A percentile compares a stretch with the other conserved stretches of the same genome.
These are phyloP conservation scores for Tenthredo distinguenda DNA, from an alignment of 2,888 invertebrate species.

Conservation along the genomic window DNA sequence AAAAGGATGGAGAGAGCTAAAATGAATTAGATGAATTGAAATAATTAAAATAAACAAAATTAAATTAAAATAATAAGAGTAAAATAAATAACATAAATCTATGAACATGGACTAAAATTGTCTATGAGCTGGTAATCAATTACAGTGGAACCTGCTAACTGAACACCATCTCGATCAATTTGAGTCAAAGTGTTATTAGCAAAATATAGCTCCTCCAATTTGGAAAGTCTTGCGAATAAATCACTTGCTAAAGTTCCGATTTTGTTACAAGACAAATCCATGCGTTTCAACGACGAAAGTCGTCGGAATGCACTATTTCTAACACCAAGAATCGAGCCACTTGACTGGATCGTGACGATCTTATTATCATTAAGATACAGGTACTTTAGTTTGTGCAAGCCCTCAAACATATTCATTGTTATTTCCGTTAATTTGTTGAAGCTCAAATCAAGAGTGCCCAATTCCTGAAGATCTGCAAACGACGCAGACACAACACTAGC, in stretches of 20 bases:
- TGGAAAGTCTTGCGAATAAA: neutral
- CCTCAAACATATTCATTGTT: constrained; percentile 67
- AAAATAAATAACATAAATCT: no score
- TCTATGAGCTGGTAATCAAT: neutral
- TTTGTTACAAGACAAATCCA: neutral
- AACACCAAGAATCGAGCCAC: neutral
- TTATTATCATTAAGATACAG: constrained; percentile 58
- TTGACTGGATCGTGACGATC: neutral
- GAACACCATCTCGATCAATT: neutral
- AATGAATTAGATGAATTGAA: no score
- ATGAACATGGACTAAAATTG: neutral
- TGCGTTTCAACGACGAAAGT: neutral
- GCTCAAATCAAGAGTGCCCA: constrained; percentile 74
- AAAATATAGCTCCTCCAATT: neutral
- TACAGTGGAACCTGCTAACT: neutral
- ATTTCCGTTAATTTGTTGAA: constrained; percentile 74
- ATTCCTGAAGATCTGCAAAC: constrained; percentile 71
- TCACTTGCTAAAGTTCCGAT: neutral
- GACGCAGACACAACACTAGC: constrained; percentile 71
- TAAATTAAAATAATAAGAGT: no score
- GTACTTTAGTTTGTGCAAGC: constrained; percentile 70
- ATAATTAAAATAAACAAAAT: no score
- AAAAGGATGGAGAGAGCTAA: no score
- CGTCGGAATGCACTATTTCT: neutral
- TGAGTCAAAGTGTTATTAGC: neutral